These are phyloP conservation scores for Lithobates sylvaticus DNA, from an alignment of 2,797 vertebrate genomes.

Conservation along the genomic window DNA sequence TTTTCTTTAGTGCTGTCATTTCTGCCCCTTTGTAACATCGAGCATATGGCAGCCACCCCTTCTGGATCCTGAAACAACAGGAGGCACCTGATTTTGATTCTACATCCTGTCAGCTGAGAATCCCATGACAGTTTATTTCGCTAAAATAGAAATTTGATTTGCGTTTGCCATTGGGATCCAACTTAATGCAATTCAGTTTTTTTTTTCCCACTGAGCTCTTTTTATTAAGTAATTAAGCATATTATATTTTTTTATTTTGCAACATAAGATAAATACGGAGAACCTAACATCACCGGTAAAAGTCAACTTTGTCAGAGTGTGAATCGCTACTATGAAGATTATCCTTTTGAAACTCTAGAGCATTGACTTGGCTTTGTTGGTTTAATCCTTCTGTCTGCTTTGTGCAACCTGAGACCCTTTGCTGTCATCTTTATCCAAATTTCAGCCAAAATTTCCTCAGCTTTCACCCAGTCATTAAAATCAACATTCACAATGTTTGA, in stretches of 20 bases:
- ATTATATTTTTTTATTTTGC: slow-evolving; percentile 82
- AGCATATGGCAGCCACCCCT: slow-evolving; percentile 96
- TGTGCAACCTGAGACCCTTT: slow-evolving; percentile 78
- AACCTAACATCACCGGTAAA: slow-evolving; percentile 76
- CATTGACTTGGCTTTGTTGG: slow-evolving; percentile 80
- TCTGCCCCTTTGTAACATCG: slow-evolving; percentile 82
- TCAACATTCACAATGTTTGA: slow-evolving; percentile 76
- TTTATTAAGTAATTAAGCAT: slow-evolving; percentile 88
- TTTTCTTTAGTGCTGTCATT: slow-evolving; percentile 91
- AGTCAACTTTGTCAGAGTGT: slow-evolving; percentile 73
- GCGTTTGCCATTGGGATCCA: slow-evolving; percentile 81
- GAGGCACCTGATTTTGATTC: slow-evolving; percentile 87
- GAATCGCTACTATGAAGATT: slow-evolving; percentile 75
- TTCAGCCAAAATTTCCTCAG: slow-evolving; percentile 82
- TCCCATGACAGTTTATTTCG: slow-evolving; percentile 82
- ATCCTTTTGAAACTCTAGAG: slow-evolving; percentile 83
- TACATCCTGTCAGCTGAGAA: slow-evolving; percentile 87
- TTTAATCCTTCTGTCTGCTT: slow-evolving; percentile 82
- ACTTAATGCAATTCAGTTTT: slow-evolving; percentile 79
- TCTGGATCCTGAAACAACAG: slow-evolving; percentile 87
- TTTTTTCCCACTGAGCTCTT: slow-evolving; percentile 75
- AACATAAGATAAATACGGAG: slow-evolving; percentile 82
- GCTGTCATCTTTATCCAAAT: slow-evolving; percentile 86
- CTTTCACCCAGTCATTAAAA: slow-evolving; percentile 79
- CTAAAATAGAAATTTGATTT: slow-evolving; percentile 81